These are phyloP conservation scores for Plumapathes pennacea DNA, from an alignment of 92 coral and sea anemone species.

Conservation along the genomic window DNA sequence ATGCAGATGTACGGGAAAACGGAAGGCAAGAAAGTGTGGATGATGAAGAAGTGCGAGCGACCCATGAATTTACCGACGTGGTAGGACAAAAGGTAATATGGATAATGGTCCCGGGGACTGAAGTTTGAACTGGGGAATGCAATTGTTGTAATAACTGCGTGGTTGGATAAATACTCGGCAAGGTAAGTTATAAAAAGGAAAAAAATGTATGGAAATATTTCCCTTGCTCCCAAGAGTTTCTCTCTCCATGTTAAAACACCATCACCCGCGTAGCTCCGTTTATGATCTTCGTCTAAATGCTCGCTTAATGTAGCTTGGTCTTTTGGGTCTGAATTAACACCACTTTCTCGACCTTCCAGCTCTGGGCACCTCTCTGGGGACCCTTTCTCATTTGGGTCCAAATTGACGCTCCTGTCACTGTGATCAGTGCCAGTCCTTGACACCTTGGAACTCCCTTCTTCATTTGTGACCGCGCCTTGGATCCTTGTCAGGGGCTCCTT, in stretches of 20 bases:
- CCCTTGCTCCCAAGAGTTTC: constrained; percentile 39
- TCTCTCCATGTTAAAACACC: constrained; percentile 27
- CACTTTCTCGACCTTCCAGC: neutral
- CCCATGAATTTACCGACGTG: constrained; percentile 82
- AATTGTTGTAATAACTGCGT: constrained; percentile 75
- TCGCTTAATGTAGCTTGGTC: neutral
- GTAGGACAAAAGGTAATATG: constrained; percentile 70
- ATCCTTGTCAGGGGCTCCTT: constrained; percentile 33
- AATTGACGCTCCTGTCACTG: neutral
- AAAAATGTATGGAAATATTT: constrained; percentile 60
- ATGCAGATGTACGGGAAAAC: constrained; percentile 51
- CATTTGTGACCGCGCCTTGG: neutral
- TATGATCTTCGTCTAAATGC: too few relatives aligned
- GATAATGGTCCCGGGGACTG: constrained; percentile 79
- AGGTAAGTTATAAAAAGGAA: constrained; percentile 74
- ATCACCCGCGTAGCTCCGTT: too few relatives aligned
- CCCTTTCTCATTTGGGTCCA: neutral
- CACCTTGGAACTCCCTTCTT: neutral
- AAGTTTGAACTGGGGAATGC: constrained; percentile 64
- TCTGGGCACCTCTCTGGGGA: neutral
- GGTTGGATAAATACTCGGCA: constrained; percentile 80
- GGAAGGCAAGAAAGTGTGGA: constrained; percentile 47
- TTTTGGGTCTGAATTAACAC: neutral
- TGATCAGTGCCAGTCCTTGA: neutral
- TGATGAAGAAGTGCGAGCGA: constrained; percentile 67